Evolutionary conservation across 2,797 vertebrate genomes (phyloP).

Genomic region (Esox masquinongy): DNA sequence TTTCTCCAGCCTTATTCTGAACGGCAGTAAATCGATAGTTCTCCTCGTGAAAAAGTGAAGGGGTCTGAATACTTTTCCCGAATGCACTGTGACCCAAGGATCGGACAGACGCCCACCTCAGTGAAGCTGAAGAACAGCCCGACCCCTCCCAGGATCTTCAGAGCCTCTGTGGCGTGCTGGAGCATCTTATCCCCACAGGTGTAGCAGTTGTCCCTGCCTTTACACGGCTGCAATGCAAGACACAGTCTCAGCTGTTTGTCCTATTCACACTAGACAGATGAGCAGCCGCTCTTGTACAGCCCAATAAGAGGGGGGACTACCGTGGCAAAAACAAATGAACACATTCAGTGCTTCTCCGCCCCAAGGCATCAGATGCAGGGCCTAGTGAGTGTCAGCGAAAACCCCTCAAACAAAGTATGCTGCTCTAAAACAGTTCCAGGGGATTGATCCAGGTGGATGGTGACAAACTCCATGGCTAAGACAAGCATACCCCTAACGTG

Average conservation of each 20-base stretch:
- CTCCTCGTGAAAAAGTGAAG: too few species aligned
- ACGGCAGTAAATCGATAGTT: too few species aligned
- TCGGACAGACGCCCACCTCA: slow-evolving; percentile 73
- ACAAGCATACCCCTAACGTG: too few species aligned
- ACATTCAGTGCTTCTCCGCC: neutral
- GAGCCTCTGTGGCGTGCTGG: slow-evolving; percentile 83
- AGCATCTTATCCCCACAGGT: slow-evolving; percentile 85
- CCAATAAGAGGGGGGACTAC: neutral
- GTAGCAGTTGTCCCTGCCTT: slow-evolving; percentile 66
- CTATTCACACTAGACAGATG: neutral
- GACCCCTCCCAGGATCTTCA: slow-evolving; percentile 91
- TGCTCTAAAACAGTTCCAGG: too few species aligned
- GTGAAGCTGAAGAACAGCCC: slow-evolving; percentile 96
- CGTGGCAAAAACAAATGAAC: neutral
- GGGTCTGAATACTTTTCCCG: too few species aligned
- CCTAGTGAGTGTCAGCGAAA: neutral
- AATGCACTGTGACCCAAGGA: neutral
- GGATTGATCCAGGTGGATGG: too few species aligned
- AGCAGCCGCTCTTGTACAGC: neutral
- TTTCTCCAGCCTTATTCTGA: too few species aligned
- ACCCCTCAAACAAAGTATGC: too few species aligned
- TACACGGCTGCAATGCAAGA: slow-evolving; percentile 71
- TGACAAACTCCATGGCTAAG: too few species aligned
- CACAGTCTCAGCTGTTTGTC: neutral
- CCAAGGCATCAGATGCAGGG: neutral